A percentile compares a stretch with the other conserved stretches of the same genome.
phyloP scores from a whole-genome alignment of 2,113 vertebrate genomes.

The Pseudorectes ferrugineus region DNA sequence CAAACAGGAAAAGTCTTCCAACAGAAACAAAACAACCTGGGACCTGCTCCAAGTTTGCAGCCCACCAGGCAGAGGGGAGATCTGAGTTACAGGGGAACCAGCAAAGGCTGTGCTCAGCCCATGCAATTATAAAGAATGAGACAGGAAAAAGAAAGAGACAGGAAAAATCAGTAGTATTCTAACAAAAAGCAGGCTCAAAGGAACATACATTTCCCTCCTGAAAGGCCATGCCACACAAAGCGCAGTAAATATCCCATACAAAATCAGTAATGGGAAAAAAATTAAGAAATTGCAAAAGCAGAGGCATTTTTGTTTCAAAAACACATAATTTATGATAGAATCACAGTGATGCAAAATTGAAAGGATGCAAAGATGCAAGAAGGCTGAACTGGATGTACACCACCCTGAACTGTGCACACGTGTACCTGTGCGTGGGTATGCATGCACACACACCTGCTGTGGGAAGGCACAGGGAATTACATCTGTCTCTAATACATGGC shows the following conservation, averaged over 20 bases:
- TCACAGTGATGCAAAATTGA: not conserved
- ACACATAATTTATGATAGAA: accelerated
- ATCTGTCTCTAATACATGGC: not conserved
- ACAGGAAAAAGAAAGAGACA: not conserved
- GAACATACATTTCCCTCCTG: not conserved
- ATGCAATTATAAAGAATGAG: not conserved
- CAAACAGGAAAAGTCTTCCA: not conserved
- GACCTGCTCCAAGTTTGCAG: not conserved
- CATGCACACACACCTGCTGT: not conserved
- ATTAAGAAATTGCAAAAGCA: not conserved
- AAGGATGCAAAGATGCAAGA: not conserved
- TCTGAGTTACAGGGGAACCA: not conserved
- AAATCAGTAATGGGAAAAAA: not conserved
- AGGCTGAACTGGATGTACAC: not conserved
- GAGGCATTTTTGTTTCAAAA: not conserved
- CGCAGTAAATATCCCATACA: not conserved
- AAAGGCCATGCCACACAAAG: not conserved
- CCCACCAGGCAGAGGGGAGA: not conserved
- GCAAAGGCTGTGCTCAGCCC: not conserved
- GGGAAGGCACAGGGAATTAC: not conserved
- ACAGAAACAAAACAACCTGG: not conserved
- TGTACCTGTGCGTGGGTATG: too few relatives aligned
- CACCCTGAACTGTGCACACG: not conserved
- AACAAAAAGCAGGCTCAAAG: not conserved
- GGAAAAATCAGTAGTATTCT: not conserved